These are phyloP conservation scores for Tonatia bakeri DNA, from an alignment of 2,113 vertebrate genomes.

Conservation along the genomic window DNA sequence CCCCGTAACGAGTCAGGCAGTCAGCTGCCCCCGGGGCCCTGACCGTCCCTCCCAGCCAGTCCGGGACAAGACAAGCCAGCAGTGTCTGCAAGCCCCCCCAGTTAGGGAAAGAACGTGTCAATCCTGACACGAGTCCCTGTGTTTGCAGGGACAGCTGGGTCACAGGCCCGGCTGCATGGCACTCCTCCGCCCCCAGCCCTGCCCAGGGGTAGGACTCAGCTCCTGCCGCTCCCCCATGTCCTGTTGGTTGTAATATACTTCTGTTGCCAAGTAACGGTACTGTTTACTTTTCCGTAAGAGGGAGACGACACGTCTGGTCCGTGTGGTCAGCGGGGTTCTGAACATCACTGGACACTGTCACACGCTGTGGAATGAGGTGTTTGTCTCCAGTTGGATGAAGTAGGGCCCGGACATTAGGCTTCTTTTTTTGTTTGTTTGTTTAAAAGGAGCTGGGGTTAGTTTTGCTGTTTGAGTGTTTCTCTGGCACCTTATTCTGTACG, in stretches of 20 bases:
- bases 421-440: constrained; percentile 3
- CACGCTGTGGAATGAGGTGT: constrained; percentile 31
- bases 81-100: neutral
- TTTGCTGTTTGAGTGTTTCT: constrained; percentile 40
- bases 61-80: neutral
- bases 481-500: neutral
- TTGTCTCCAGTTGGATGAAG: neutral
- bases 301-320: constrained; percentile 45
- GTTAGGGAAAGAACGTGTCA: neutral
- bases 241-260: constrained; percentile 58
- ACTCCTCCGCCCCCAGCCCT: neutral
- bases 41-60: neutral
- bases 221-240: neutral
- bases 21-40: neutral
- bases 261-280: constrained; percentile 53
- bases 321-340: constrained; percentile 37
- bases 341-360: constrained; percentile 47
- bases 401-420: neutral
- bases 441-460: neutral
- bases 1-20: neutral
- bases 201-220: neutral
- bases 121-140: neutral
- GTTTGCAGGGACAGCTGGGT: neutral
- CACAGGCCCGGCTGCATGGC: neutral
- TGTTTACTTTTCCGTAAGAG: constrained; percentile 40